Evolutionary conservation across 2,797 vertebrate genomes (phyloP).

Genomic region (Sylvia borin): DNA sequence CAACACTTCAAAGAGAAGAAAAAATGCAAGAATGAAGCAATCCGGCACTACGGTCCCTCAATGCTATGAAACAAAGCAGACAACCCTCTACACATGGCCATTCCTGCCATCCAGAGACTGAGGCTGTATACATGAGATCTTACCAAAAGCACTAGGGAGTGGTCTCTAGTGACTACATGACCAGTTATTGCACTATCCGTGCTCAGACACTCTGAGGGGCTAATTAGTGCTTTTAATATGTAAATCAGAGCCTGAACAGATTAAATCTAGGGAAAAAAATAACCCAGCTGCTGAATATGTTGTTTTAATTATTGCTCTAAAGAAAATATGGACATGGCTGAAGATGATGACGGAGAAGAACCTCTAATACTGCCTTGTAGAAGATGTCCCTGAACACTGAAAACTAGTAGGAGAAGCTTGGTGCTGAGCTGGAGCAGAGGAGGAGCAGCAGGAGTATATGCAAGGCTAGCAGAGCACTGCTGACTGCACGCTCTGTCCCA

Average conservation of each 20-base stretch:
- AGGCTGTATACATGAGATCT: slow-evolving; percentile 68
- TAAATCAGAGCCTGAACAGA: slow-evolving; percentile 95
- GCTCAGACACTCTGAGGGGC: slow-evolving; percentile 91
- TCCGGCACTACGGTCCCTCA: slow-evolving; percentile 67
- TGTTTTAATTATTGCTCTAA: slow-evolving; percentile 89
- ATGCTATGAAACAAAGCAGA: slow-evolving; percentile 77
- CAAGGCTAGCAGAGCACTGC: neutral
- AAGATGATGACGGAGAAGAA: slow-evolving; percentile 52
- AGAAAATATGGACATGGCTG: slow-evolving; percentile 75
- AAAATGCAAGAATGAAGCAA: slow-evolving; percentile 75
- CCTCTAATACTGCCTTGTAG: neutral
- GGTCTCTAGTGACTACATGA: slow-evolving; percentile 79
- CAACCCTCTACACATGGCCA: slow-evolving; percentile 77
- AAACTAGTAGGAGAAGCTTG: neutral
- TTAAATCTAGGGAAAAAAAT: slow-evolving; percentile 89
- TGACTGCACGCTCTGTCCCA: rapidly evolving
- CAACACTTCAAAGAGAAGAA: slow-evolving; percentile 82
- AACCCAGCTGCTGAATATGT: slow-evolving; percentile 95
- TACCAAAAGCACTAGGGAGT: slow-evolving; percentile 66
- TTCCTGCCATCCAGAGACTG: slow-evolving; percentile 76
- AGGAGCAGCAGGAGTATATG: neutral
- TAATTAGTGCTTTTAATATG: slow-evolving; percentile 99
- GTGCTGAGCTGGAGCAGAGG: neutral
- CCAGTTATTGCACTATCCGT: slow-evolving; percentile 87
- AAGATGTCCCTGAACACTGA: neutral